Evolutionary conservation across 2,797 vertebrate species (phyloP).

Genomic region (Cossypha polioptera): DNA sequence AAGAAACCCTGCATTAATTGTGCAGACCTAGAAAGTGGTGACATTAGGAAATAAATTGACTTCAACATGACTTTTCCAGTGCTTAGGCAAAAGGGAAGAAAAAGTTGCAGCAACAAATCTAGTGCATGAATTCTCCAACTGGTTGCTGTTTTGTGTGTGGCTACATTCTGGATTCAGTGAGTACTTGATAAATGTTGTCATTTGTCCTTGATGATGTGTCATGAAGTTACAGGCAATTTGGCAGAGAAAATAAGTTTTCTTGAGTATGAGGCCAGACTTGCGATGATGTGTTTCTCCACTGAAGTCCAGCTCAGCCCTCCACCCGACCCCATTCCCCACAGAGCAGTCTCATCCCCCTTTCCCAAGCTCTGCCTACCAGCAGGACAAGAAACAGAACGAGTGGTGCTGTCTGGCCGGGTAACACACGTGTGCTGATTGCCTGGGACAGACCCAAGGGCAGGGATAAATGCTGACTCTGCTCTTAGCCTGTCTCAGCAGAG

Average conservation of each 20-base stretch:
- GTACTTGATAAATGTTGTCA: slow-evolving; percentile 8
- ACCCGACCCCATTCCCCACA: not conserved
- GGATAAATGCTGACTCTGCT: not conserved
- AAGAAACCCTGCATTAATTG: not conserved
- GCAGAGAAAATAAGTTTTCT: not conserved
- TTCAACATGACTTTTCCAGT: not conserved
- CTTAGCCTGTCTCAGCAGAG: not conserved
- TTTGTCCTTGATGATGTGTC: slow-evolving; percentile 28
- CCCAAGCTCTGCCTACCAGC: not conserved
- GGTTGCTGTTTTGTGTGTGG: not conserved
- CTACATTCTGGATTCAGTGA: not conserved
- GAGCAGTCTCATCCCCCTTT: not conserved
- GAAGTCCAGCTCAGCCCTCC: not conserved
- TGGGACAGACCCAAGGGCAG: not conserved
- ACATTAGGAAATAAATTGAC: not conserved
- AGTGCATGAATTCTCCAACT: not conserved
- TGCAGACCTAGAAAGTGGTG: not conserved
- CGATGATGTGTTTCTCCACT: not conserved
- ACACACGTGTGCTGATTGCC: not conserved
- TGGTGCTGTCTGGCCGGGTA: accelerated
- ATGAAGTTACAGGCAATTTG: slow-evolving; percentile 10
- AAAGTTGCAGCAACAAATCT: not conserved
- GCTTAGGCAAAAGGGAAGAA: not conserved
- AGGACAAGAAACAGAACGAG: not conserved
- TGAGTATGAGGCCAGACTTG: not conserved